phyloP scores from a whole-genome alignment of 2,113 vertebrate genomes.

The Catagonus wagneri region DNA sequence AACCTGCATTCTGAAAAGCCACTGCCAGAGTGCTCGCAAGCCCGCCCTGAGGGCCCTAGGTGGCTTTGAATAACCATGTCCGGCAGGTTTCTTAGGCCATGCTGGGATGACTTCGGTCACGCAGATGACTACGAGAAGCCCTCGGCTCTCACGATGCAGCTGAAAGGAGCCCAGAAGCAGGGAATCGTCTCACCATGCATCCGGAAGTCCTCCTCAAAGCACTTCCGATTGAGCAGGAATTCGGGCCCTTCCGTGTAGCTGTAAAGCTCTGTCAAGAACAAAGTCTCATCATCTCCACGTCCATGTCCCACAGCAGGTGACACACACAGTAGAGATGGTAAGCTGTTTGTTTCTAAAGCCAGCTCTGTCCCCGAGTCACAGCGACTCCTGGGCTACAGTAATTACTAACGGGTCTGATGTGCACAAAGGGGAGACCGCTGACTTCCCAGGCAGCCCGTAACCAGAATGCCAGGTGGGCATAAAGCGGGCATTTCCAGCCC shows the following conservation, averaged over 20 bases:
- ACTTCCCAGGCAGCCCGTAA: neutral
- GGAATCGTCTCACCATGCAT: conserved; percentile 90
- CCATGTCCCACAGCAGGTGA: neutral
- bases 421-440: neutral
- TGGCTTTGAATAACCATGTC: neutral
- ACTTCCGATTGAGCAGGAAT: conserved; percentile 96
- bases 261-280: conserved; percentile 92
- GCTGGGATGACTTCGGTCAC: neutral
- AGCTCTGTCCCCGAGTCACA: neutral
- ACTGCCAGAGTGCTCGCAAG: neutral
- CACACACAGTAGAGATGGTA: neutral
- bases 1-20: neutral
- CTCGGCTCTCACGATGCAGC: neutral
- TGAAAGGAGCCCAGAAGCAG: neutral
- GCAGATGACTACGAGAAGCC: neutral
- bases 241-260: conserved; percentile 99
- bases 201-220: conserved; percentile 97
- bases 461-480: neutral
- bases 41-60: neutral
- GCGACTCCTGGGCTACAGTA: neutral
- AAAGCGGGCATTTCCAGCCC: neutral
- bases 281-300: neutral
- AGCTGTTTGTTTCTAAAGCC: neutral
- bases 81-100: neutral
- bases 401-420: neutral